A percentile compares a stretch with the other conserved stretches of the same genome.
phyloP scores from a whole-genome alignment of 2,113 vertebrate genomes.

The Columba livia region DNA sequence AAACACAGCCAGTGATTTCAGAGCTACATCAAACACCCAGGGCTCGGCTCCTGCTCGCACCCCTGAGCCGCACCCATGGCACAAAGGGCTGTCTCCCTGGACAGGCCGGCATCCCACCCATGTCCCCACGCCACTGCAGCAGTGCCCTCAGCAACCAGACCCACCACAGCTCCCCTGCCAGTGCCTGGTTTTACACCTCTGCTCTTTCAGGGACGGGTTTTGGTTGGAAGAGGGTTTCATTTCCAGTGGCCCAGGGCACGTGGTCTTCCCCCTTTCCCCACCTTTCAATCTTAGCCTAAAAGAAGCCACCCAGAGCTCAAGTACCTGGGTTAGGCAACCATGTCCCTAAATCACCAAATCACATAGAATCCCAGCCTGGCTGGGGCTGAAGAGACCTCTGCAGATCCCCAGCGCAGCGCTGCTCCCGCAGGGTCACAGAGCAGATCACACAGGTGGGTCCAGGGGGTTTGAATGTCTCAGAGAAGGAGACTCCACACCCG shows the following conservation, averaged over 20 bases:
- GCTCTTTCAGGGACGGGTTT: not conserved
- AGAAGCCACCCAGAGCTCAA: not conserved
- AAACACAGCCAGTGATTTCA: fast-evolving
- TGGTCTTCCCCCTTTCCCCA: not conserved
- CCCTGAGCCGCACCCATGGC: fast-evolving
- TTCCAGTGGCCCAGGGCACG: not conserved
- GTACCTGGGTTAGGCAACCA: not conserved
- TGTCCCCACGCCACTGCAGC: fast-evolving
- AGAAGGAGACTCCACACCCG: too few species aligned
- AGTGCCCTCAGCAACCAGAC: not conserved
- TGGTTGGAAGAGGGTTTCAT: not conserved
- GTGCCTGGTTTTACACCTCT: too few species aligned
- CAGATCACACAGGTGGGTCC: too few species aligned
- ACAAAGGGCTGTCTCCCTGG: not conserved
- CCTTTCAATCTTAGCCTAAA: not conserved
- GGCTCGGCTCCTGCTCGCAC: not conserved
- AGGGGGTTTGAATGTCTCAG: too few species aligned
- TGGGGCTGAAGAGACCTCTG: too few species aligned
- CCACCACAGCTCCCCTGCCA: not conserved
- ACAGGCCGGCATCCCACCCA: fast-evolving
- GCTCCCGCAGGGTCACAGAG: too few species aligned
- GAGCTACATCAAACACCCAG: fast-evolving
- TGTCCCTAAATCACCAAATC: not conserved
- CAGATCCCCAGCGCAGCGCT: too few species aligned
- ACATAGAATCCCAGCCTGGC: too few species aligned